These are phyloP conservation scores for Amphiduros pacificus DNA, from an alignment of 2,888 invertebrate genomes.

Conservation along the genomic window DNA sequence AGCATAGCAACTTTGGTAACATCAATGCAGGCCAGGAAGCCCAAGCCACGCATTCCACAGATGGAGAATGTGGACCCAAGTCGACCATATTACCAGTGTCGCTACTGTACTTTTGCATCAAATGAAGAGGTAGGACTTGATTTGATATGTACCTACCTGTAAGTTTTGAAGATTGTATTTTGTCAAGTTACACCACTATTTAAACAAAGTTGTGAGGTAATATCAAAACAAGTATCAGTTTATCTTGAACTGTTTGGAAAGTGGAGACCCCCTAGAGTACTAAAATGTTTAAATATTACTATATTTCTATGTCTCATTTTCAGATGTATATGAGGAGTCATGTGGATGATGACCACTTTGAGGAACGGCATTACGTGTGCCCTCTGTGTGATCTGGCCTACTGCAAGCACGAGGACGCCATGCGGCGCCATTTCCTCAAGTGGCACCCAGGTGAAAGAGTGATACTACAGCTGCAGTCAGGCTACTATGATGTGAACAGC, in stretches of 20 bases:
- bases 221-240: no score
- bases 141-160: no score
- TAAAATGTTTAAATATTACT: no score
- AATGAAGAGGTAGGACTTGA: neutral
- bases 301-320: no score
- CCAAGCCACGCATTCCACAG: constrained; percentile 9
- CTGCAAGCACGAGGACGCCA: neutral
- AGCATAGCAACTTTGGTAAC: neutral
- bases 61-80: constrained; percentile 13
- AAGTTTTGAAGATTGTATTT: no score
- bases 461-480: neutral
- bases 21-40: neutral
- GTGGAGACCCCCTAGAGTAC: no score
- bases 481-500: neutral
- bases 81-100: constrained; percentile 19
- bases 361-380: neutral
- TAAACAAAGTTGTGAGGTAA: no score
- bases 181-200: no score
- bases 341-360: neutral
- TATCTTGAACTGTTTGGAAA: no score
- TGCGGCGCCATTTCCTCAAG: neutral
- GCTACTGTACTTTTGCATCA: constrained; percentile 15
- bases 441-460: neutral
- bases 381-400: neutral
- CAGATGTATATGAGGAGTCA: neutral